phyloP scores from a whole-genome alignment of 2,113 vertebrate species.

The Chelonoidis abingdonii region DNA sequence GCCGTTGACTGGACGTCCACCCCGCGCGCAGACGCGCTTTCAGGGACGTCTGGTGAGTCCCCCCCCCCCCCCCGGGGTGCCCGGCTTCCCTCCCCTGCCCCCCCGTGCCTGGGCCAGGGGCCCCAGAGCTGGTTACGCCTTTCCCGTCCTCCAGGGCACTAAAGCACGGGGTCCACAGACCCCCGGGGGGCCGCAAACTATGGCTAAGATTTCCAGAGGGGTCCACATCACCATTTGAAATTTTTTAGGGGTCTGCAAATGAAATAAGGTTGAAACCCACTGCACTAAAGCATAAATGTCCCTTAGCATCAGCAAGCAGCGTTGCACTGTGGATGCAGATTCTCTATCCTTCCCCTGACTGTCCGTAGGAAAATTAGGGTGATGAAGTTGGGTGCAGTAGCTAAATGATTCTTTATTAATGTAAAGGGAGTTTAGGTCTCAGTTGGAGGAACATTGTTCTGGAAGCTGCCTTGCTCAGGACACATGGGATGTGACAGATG shows the following conservation, averaged over 20 bases:
- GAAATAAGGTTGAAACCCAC: neutral
- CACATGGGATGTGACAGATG: neutral
- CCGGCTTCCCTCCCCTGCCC: too few species aligned
- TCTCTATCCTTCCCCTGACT: neutral
- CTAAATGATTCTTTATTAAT: neutral
- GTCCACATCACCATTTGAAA: neutral
- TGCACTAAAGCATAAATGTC: neutral
- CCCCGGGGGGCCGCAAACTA: neutral
- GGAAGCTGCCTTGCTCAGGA: neutral
- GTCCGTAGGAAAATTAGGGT: neutral
- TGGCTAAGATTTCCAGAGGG: neutral
- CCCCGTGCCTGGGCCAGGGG: too few species aligned
- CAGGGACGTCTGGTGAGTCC: conserved; percentile 93
- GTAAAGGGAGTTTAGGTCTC: neutral
- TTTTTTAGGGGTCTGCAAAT: neutral
- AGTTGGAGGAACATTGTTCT: neutral
- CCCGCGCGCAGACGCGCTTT: conserved; percentile 92
- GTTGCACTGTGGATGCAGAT: neutral
- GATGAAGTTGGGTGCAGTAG: neutral
- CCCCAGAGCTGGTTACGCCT: neutral
- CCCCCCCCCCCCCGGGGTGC: too few species aligned
- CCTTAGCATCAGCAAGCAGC: neutral
- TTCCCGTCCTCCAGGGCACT: neutral
- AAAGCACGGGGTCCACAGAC: neutral
- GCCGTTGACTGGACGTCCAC: conserved; percentile 97